These are phyloP conservation scores for Sminthurides bifidus DNA, from an alignment of 1,140 invertebrate species.

Conservation along the genomic window DNA sequence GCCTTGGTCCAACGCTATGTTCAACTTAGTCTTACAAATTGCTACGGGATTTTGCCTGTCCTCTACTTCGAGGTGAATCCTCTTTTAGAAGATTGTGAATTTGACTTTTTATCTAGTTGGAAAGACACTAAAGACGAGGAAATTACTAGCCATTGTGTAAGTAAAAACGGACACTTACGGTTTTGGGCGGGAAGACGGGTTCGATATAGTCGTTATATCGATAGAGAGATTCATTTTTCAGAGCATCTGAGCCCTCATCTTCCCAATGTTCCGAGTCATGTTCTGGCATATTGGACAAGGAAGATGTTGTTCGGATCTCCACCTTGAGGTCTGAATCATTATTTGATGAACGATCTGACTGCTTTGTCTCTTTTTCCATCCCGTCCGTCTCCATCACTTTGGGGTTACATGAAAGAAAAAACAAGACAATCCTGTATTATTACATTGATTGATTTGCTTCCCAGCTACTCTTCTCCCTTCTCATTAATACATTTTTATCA, in stretches of 20 bases:
- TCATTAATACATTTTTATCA: not conserved
- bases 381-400: constrained; percentile 42
- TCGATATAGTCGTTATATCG: constrained; percentile 81
- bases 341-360: constrained; percentile 63
- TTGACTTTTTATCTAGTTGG: too few relatives aligned
- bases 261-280: constrained; percentile 43
- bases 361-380: constrained; percentile 66
- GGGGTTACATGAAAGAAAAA: constrained; percentile 11
- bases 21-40: too few relatives aligned
- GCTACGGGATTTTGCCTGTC: too few relatives aligned
- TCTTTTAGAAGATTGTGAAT: too few relatives aligned
- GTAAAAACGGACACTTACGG: too few relatives aligned
- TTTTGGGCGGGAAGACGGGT: constrained; percentile 60
- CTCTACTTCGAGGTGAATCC: too few relatives aligned
- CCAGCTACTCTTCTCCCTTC: too few relatives aligned
- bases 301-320: constrained; percentile 71
- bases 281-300: constrained; percentile 55
- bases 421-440: too few relatives aligned
- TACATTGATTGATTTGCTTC: constrained; percentile 12
- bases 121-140: too few relatives aligned
- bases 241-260: constrained; percentile 35
- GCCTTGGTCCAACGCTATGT: too few relatives aligned
- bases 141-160: too few relatives aligned
- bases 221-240: constrained; percentile 44
- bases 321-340: constrained; percentile 82